Base-by-base conservation (phyloP, 2,888 invertebrate genomes). In the Formica aserva region DNA sequence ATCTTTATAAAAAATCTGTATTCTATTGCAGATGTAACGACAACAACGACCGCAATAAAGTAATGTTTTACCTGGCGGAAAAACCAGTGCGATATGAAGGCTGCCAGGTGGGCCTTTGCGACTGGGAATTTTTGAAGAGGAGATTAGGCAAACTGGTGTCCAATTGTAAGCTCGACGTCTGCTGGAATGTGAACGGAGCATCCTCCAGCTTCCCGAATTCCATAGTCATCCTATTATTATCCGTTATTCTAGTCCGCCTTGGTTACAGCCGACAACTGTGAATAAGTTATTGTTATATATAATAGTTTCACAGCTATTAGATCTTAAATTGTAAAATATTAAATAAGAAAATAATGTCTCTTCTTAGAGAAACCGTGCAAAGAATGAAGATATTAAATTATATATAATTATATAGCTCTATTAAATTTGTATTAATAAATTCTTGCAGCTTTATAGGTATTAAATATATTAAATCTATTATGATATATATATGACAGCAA, bases 41-140 rank as follows among this genome's bases (percentile, higher is more conserved):
- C 74, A 90, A 88, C 1, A 84, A 85, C 11, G 85, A 91, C 66
- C 95, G 95, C 81, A 95, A 96, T 93, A 96, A 96, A 91, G 96
- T 96, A 0, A 95, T 97, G 91, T 97, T 98, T 95, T 96, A 97
- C 88, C 95, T 97, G 85, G 97, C 97, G 92, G 98, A 98, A 93
- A 96, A 96, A 65, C 96, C 97, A 0, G 95, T 98, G 69, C 95
- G 96, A 78, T 94, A 97, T 60, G 96, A 96, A 0, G 97, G 96
- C 76, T 98, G 98, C 92, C 95, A 96, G 11, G 97, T 97, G 0
- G 98, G 98, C 0, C 96, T 98, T 0, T 98, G 98, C 95, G 96
- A 97, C 87, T 97, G 97, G 97, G 96, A 96, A 0, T 96, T 96
- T 32, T 95, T 98, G 9, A 96, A 96, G 91, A 95, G 95, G 22